Evolutionary conservation across 2,888 invertebrate genomes (phyloP), one percentile per base, ranked within the genome.

Genomic region (Aricia artaxerxes): DNA sequence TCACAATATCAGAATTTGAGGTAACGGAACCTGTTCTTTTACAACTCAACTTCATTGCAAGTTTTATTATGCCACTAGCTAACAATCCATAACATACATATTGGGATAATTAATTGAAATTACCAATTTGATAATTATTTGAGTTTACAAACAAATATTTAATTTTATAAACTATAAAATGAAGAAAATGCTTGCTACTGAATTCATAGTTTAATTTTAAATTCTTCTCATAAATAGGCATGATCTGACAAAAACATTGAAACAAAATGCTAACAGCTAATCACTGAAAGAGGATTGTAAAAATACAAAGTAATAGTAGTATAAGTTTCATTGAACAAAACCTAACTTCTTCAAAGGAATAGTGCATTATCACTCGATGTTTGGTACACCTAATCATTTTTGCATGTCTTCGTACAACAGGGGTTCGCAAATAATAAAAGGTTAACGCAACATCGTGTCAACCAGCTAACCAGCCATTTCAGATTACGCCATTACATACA

Each of bases 401-500:
- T 69, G 16, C 69, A 69, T 69, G 69, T 69, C 53, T 76, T 57
- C 6, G 53, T 57, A 35, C 53, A 35, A 81, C 76, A 81, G 85
- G 84, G 85, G 85, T 86, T 85, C 85, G 83, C 85, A 86, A 84
- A 84, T 80, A 83, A 69, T 69, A 38, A 69, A 69, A 69, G 69
- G 69, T 69, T 69, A 83, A 82, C 80, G 81, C 80, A 82, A 81
- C 84, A 81, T 84, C 83, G 82, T 83, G 84, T 82, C 79, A 82
- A 81, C 81, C 80, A 82, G 83, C 84, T 81, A 80, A 79, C 57
- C 76, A 76, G 57, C 75, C 75, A 78, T 64, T 78, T 60, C 53
- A 84, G 84, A 87, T 86, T 86, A 88, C 85, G 86, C 86, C 86
- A 87, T 86, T 84, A 16, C 69, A 5, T 64, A 64, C 31, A 69